These are phyloP conservation scores for Haplochromis vanheusdeni DNA, from an alignment of 2,113 vertebrate species.

Conservation along the genomic window DNA sequence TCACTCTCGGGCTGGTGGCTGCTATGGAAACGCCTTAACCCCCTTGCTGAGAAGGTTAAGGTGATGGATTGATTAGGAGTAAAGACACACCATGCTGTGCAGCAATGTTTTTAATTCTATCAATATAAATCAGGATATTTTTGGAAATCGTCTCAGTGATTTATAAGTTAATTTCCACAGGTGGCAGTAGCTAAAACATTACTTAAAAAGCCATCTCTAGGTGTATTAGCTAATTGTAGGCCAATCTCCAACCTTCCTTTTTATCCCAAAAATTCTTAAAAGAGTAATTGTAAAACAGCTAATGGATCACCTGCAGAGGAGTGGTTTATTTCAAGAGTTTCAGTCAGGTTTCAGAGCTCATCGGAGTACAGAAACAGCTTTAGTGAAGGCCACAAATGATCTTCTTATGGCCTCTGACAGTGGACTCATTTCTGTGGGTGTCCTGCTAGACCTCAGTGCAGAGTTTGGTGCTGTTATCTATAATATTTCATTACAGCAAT, in stretches of 20 bases:
- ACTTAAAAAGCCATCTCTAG: background rate
- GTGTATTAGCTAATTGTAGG: background rate
- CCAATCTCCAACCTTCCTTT: background rate
- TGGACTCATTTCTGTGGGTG: background rate
- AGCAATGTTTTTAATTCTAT: background rate
- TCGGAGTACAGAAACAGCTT: background rate
- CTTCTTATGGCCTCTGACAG: background rate
- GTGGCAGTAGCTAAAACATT: slow-evolving; percentile 9
- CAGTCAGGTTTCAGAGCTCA: background rate
- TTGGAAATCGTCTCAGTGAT: background rate
- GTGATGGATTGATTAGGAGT: too few species aligned
- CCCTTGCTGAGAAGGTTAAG: slow-evolving; percentile 60
- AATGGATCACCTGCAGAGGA: background rate
- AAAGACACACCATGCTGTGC: too few species aligned
- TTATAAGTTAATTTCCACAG: slow-evolving; percentile 48
- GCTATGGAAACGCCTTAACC: slow-evolving; percentile 95
- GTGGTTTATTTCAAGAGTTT: background rate
- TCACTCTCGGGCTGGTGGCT: slow-evolving; percentile 94
- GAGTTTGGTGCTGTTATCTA: background rate
- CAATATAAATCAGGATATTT: background rate
- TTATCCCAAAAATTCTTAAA: background rate
- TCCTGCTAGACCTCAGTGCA: background rate
- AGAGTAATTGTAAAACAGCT: background rate
- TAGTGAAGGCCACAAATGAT: background rate
- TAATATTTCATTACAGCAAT: background rate